Percentiles rank a stretch among this genome's conserved stretches.
Conservation (phyloP, 2,797 vertebrate species). For the Sebastes oblongus region DNA sequence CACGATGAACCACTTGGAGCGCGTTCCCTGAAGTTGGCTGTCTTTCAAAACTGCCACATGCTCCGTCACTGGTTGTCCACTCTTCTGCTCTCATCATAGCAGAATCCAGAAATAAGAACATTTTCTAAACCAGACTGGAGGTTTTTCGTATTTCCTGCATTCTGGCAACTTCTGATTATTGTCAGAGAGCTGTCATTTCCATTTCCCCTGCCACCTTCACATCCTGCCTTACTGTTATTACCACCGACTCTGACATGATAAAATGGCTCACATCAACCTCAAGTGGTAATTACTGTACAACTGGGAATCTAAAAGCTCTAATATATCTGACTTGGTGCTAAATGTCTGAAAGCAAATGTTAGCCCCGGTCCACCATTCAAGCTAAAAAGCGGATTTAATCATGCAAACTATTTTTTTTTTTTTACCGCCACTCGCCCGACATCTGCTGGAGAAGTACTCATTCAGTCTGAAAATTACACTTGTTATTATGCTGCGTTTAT, state of each 20-base stretch:
- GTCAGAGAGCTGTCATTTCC: background rate
- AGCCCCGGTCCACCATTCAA: background rate
- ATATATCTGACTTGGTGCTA: background rate
- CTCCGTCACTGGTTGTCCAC: background rate
- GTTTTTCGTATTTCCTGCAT: background rate
- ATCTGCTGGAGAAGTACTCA: background rate
- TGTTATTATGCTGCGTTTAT: background rate
- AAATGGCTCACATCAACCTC: background rate
- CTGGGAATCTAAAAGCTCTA: background rate
- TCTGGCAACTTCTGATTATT: background rate
- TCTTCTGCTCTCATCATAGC: background rate
- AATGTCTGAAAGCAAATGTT: background rate
- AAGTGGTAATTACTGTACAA: constrained; percentile 9
- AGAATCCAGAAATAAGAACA: background rate
- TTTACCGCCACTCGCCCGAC: background rate
- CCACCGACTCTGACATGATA: background rate
- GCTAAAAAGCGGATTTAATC: background rate
- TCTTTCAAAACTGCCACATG: background rate
- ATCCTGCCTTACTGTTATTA: background rate
- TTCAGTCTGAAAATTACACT: constrained; percentile 1
- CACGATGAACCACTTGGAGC: background rate
- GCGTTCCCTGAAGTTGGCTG: background rate
- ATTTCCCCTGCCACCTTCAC: background rate
- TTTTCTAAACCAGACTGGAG: background rate
- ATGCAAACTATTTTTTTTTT: background rate